phyloP scores from a whole-genome alignment of 2,797 vertebrate genomes.

The Argentina silus region DNA sequence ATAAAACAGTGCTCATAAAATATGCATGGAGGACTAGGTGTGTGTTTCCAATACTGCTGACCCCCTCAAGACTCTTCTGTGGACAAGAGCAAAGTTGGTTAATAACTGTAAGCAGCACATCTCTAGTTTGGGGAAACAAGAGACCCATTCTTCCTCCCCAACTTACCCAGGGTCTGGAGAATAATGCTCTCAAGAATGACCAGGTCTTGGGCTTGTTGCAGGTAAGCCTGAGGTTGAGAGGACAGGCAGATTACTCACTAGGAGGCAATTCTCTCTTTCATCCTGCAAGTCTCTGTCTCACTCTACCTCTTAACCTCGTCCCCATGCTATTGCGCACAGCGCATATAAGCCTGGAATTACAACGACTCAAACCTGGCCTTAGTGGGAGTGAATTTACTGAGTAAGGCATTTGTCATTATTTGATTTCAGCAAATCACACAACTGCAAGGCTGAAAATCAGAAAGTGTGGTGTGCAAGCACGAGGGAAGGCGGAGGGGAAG shows the following conservation, averaged over 20 bases:
- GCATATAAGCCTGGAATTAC: too few relatives aligned
- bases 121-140: slow-evolving; percentile 59
- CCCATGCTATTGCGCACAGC: too few relatives aligned
- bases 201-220: slow-evolving; percentile 98
- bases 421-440: too few relatives aligned
- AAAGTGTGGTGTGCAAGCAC: too few relatives aligned
- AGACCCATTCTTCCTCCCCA: slow-evolving; percentile 76
- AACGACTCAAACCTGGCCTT: too few relatives aligned
- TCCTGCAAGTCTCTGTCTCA: slow-evolving; percentile 20
- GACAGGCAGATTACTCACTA: slow-evolving; percentile 85
- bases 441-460: too few relatives aligned
- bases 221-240: slow-evolving; percentile 93
- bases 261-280: slow-evolving; percentile 57
- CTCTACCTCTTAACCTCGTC: not conserved
- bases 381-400: too few relatives aligned
- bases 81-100: slow-evolving; percentile 65
- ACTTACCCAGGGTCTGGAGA: slow-evolving; percentile 98
- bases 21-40: slow-evolving; percentile 7
- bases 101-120: slow-evolving; percentile 54
- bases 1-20: slow-evolving; percentile 21
- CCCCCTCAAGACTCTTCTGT: slow-evolving; percentile 53
- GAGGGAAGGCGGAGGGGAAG: too few relatives aligned
- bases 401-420: too few relatives aligned
- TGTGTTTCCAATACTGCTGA: slow-evolving; percentile 42
- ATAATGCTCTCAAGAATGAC: slow-evolving; percentile 99